phyloP scores from a whole-genome alignment of 2,888 invertebrate species.

The Leptinotarsa peninsularis region DNA sequence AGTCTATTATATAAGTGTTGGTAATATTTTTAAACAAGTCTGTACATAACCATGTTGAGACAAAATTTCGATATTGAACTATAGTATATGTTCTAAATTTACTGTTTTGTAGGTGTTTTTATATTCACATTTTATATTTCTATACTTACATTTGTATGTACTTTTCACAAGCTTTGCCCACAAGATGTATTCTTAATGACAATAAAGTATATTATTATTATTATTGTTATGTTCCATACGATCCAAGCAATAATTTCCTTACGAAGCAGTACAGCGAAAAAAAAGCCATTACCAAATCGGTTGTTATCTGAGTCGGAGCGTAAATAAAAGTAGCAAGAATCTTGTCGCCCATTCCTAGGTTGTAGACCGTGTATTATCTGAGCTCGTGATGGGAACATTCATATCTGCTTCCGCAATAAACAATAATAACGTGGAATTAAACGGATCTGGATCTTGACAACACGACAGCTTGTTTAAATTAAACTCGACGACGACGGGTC shows the following conservation, averaged over 20 bases:
- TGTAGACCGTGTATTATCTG: constrained; percentile 21
- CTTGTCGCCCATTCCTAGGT: background rate
- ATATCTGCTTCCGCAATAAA: constrained; percentile 48
- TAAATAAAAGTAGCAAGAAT: background rate
- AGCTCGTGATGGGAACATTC: constrained; percentile 39
- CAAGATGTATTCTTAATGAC: too few relatives aligned
- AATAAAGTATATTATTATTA: too few relatives aligned
- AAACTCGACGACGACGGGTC: constrained; percentile 3
- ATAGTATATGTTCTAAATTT: too few relatives aligned
- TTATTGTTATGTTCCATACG: too few relatives aligned
- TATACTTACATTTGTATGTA: too few relatives aligned
- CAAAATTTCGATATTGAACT: too few relatives aligned
- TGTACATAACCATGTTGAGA: too few relatives aligned
- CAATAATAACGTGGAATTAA: constrained; percentile 48
- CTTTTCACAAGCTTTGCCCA: too few relatives aligned
- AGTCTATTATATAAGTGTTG: too few relatives aligned
- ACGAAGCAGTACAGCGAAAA: background rate
- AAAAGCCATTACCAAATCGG: background rate
- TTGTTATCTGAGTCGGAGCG: background rate
- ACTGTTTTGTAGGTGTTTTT: too few relatives aligned
- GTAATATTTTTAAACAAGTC: too few relatives aligned
- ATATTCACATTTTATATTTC: too few relatives aligned
- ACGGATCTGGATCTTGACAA: constrained; percentile 43
- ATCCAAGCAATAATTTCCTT: background rate
- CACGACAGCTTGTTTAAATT: constrained; percentile 24